Evolutionary conservation across 1,140 invertebrate species (phyloP), one percentile per base, ranked within the genome.

Genomic region (Capitella teleta): DNA sequence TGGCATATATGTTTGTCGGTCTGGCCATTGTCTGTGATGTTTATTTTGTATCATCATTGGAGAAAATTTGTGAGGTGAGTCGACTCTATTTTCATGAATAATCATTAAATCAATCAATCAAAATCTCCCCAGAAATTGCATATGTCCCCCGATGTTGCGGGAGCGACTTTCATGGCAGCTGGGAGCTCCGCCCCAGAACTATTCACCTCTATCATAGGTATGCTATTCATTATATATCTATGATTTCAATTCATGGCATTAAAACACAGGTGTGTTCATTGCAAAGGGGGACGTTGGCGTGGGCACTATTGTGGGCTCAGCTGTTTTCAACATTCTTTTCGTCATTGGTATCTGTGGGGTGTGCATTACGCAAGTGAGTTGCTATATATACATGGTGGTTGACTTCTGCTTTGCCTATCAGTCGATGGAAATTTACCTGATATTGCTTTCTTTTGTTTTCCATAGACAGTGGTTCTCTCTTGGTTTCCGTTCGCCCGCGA

Each of bases 121-220:
- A n/a, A n/a, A n/a, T n/a, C n/a, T n/a, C n/a, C 36, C 5, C 81
- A 53, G 40, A 72, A 70, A 51, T 44, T 67, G 5, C 55, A 67
- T 42, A 54, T 76, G 2, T 62, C 69, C 32, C 51, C 64, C 12
- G 74, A 76, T 62, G 68, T 76, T 18, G 71, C 73, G 8, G 74
- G 74, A 24, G 74, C 74, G 5, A 76, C 74, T 5, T 70, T 76
- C 47, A 76, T 76, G 74, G 71, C 74, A 87, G 57, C 83, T 82
- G 24, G 89, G 85, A 24, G 87, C 57, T 94, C 89, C 0, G 90
- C 90, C 1, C 92, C 92, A 0, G 92, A 95, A 72, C 68, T 96
- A 41, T 90, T 90, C 2, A 93, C 91, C 0, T 86, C 94, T 28
- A 79, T 95, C 12, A 94, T 95, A 54, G 90, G 87, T 47, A 36